Evolutionary conservation across 2,113 vertebrate species (phyloP).

Genomic region (Jaculus jaculus): DNA sequence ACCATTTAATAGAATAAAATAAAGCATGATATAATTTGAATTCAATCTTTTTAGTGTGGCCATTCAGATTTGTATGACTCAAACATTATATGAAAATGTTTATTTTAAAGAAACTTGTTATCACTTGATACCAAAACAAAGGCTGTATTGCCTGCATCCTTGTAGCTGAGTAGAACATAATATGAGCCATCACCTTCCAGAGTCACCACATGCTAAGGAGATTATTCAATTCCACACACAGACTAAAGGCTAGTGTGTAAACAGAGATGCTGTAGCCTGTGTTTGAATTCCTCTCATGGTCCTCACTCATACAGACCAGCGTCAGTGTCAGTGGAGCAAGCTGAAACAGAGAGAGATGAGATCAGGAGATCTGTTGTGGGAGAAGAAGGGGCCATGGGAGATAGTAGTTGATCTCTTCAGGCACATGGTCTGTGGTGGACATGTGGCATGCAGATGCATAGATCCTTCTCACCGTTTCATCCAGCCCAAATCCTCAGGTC

Average conservation of each 20-base stretch:
- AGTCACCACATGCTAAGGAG: neutral
- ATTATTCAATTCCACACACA: neutral
- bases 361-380: neutral
- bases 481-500: neutral
- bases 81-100: neutral
- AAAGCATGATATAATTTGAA: neutral
- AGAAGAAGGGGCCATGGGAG: accelerated
- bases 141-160: neutral
- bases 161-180: neutral
- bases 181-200: accelerated
- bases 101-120: neutral
- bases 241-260: accelerated
- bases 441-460: no score
- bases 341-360: neutral
- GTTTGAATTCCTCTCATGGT: neutral
- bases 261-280: accelerated
- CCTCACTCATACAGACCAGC: neutral
- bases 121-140: neutral
- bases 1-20: neutral
- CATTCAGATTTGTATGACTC: neutral
- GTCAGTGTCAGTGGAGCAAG: neutral
- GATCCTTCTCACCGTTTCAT: neutral
- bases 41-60: neutral
- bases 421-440: neutral
- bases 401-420: neutral